phyloP scores from a whole-genome alignment of 2,797 vertebrate species.

The Acipenser oxyrinchus region DNA sequence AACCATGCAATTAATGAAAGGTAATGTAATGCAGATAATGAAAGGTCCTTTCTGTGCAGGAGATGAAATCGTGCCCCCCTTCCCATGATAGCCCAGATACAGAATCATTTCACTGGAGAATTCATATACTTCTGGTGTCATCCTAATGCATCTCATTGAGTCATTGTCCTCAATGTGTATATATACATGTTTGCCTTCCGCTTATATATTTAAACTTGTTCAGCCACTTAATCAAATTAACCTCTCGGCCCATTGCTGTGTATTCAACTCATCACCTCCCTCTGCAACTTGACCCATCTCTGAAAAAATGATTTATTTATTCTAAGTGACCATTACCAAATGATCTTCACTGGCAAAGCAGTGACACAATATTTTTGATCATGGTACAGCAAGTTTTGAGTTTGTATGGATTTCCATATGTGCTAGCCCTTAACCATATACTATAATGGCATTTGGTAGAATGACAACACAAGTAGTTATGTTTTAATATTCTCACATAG shows the following conservation, averaged over 20 bases:
- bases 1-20: constrained; percentile 36
- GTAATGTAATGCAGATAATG: not conserved
- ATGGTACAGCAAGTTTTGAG: no score
- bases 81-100: not conserved
- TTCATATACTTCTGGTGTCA: constrained; percentile 22
- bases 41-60: not conserved
- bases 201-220: not conserved
- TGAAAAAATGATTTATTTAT: constrained; percentile 7
- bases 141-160: constrained; percentile 31
- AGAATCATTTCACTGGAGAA: constrained; percentile 31
- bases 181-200: constrained; percentile 16
- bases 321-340: no score
- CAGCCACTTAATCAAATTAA: not conserved
- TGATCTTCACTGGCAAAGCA: no score
- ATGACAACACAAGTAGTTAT: no score
- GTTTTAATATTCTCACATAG: no score
- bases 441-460: no score
- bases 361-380: no score
- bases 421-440: no score
- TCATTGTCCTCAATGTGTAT: constrained; percentile 18
- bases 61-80: not conserved
- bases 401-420: no score
- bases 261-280: constrained; percentile 19
- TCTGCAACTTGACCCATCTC: constrained; percentile 18
- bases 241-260: not conserved